Evolutionary conservation across 2,797 vertebrate genomes (phyloP).

Genomic region (Eulemur albifrons): DNA sequence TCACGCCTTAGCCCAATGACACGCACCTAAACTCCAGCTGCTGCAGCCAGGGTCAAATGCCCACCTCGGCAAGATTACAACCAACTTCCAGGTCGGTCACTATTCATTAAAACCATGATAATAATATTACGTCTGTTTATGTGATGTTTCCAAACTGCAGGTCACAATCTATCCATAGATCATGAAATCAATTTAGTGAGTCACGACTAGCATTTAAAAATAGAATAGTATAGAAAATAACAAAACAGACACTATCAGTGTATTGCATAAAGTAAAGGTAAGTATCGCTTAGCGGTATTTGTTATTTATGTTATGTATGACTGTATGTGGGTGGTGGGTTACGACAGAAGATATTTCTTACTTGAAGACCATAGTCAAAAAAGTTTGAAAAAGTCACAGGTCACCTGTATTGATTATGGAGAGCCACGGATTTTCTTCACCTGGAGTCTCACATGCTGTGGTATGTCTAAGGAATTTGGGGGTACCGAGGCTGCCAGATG

Average conservation of each 20-base stretch:
- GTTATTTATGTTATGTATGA: neutral
- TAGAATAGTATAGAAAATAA: neutral
- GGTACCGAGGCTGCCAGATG: neutral
- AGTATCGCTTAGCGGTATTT: neutral
- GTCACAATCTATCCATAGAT: neutral
- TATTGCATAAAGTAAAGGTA: neutral
- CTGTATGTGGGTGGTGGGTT: neutral
- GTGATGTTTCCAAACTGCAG: neutral
- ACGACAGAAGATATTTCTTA: neutral
- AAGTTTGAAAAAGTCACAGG: neutral
- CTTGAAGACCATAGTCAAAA: neutral
- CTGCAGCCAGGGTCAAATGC: neutral
- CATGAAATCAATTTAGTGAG: neutral
- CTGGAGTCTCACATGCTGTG: no score
- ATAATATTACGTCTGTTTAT: neutral
- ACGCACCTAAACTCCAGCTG: neutral
- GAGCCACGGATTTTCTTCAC: neutral
- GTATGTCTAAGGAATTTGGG: neutral
- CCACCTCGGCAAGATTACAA: neutral
- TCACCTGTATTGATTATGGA: neutral
- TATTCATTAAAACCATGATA: neutral
- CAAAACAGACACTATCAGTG: neutral
- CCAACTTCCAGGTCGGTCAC: neutral
- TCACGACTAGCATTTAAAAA: neutral
- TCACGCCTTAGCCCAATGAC: neutral